Conservation (phyloP, 2,797 vertebrate genomes). For the Synanceia verrucosa region DNA sequence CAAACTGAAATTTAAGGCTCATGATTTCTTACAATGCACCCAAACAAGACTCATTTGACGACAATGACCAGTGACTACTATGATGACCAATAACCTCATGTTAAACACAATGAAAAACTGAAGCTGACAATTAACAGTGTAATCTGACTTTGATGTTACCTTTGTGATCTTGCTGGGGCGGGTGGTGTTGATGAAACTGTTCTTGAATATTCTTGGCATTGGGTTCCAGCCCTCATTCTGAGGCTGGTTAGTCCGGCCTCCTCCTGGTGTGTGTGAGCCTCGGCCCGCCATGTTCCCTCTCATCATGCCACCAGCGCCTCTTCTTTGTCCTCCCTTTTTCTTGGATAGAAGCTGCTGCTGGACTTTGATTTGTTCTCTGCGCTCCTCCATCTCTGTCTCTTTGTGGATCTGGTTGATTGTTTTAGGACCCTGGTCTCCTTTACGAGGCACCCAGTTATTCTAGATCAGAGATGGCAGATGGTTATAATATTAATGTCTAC, state of each 20-base stretch:
- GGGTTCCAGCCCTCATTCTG: slow-evolving; percentile 98
- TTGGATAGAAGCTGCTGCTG: slow-evolving; percentile 93
- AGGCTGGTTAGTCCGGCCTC: slow-evolving; percentile 84
- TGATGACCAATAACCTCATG: no score
- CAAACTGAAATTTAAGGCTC: no score
- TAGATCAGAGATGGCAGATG: slow-evolving; percentile 53
- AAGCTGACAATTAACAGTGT: no score
- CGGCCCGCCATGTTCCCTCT: slow-evolving; percentile 71
- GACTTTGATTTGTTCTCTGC: slow-evolving; percentile 95
- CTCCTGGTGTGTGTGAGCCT: slow-evolving; percentile 78
- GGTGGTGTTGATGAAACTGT: slow-evolving; percentile 93
- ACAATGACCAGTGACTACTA: no score
- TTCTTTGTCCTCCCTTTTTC: slow-evolving; percentile 79
- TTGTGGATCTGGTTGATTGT: slow-evolving; percentile 99
- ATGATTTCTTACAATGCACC: no score
- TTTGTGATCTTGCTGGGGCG: slow-evolving; percentile 96
- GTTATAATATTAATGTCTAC: neutral
- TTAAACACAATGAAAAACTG: neutral
- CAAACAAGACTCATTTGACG: no score
- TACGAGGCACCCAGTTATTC: slow-evolving; percentile 95
- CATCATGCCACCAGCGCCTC: slow-evolving; percentile 49
- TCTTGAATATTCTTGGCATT: slow-evolving; percentile 95
- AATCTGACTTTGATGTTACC: slow-evolving; percentile 72
- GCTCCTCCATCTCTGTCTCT: slow-evolving; percentile 96
- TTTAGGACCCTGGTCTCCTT: slow-evolving; percentile 94